Evolutionary conservation across 2,797 vertebrate species (phyloP), one percentile per base, ranked within the genome.

Genomic region (Mycteria americana): DNA sequence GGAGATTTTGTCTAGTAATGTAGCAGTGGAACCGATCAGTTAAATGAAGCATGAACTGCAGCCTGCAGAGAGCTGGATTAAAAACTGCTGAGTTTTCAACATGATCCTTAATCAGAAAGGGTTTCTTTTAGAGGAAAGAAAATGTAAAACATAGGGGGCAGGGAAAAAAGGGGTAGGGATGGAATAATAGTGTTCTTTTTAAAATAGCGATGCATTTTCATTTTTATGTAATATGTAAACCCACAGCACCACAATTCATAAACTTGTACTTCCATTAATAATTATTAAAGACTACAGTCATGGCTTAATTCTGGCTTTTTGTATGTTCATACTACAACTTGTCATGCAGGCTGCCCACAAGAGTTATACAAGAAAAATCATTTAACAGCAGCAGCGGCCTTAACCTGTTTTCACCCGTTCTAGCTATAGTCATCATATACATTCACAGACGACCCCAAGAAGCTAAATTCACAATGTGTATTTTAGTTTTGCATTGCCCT

Each of bases 61-160:
- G 95, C 95, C 96, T 94, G 95, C 91, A 95, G 95, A 95, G 97
- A 96, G 92, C 88, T 97, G 96, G 93, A 95, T 97, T 97, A 96
- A 97, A 97, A 97, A 97, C 94, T 95, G 95, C 95, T 97, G 96
- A 97, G 95, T 95, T 95, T 97, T 96, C 97, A 97, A 95, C 93
- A 94, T 85, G 95, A 97, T 95, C 94, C 86, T 96, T 97, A 97
- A 96, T 96, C 95, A 96, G 93, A 95, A 96, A 92, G 87, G 81
- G 21, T 89, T 96, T 95, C 92, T 91, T 94, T 95, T 75, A 90
- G 80, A 85, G 78, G 79, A 72, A 85, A 91, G 81, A 96, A 96
- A 95, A 96, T 63, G 76, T 93, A 88, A 96, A 95, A 92, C 81
- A 84, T 59, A 85, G 88, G 59, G 75, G 84, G 79, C 51, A 95